phyloP scores from a whole-genome alignment of 2,113 vertebrate species.

The Ovibos moschatus region DNA sequence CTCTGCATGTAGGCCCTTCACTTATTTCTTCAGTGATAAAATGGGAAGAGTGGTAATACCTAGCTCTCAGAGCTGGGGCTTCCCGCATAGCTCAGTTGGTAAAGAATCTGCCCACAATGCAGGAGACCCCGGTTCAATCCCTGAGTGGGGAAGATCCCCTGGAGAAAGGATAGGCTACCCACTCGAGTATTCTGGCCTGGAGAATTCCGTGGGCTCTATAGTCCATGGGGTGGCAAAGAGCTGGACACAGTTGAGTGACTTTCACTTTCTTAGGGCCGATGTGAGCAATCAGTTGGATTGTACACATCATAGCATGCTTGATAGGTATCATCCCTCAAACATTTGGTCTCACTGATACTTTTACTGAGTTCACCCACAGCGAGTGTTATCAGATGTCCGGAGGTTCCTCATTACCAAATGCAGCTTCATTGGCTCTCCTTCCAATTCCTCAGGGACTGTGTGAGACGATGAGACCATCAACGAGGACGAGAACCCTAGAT shows the following conservation, averaged over 20 bases:
- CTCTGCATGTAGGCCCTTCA: not conserved
- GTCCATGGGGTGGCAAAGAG: not conserved
- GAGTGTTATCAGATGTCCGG: not conserved
- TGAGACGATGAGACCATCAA: not conserved
- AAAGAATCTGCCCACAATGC: not conserved
- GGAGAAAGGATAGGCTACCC: not conserved
- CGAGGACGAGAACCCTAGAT: not conserved
- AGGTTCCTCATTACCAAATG: not conserved
- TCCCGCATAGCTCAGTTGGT: not conserved
- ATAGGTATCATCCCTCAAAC: not conserved
- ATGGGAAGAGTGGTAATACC: not conserved
- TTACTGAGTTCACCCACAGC: not conserved
- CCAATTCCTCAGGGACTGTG: not conserved
- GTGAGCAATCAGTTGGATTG: not conserved
- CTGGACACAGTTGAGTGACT: not conserved
- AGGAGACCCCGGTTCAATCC: not conserved
- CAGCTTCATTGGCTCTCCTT: not conserved
- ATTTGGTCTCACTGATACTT: not conserved
- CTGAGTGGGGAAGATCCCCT: fast-evolving
- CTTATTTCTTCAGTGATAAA: not conserved
- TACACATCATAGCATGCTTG: not conserved
- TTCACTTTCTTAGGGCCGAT: too few species aligned
- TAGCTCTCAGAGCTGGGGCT: not conserved
- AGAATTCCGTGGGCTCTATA: not conserved
- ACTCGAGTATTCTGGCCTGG: not conserved